These are phyloP conservation scores for Anolis carolinensis DNA, from an alignment of 2,113 vertebrate genomes.

Conservation along the genomic window DNA sequence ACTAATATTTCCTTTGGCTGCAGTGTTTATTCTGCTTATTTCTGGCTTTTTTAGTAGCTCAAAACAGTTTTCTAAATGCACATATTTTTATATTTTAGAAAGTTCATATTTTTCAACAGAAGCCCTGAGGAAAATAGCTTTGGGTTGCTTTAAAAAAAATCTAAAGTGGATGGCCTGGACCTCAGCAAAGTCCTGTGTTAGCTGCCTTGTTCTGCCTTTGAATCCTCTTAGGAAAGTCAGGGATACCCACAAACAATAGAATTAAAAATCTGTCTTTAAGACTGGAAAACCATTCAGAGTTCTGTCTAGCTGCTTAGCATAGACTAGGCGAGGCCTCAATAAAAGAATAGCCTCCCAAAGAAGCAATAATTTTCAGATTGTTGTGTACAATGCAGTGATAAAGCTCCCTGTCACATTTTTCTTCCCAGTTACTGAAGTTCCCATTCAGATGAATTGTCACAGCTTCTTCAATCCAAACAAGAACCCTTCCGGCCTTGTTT, in stretches of 20 bases:
- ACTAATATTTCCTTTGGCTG: neutral
- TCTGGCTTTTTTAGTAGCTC: neutral
- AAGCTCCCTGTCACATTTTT: constrained; percentile 96
- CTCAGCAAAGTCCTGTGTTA: constrained; percentile 52
- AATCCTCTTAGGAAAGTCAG: constrained; percentile 78
- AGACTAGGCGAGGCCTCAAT: constrained; percentile 74
- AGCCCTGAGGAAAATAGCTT: constrained; percentile 12
- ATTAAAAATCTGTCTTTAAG: constrained; percentile 78
- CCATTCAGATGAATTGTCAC: constrained; percentile 88
- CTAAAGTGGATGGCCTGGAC: constrained; percentile 49
- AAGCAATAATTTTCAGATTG: constrained; percentile 85
- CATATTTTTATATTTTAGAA: constrained; percentile 41
- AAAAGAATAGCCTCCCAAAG: constrained; percentile 76
- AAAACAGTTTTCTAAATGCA: constrained; percentile 29
- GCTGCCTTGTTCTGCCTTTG: constrained; percentile 67
- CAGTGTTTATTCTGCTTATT: neutral
- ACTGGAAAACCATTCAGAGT: constrained; percentile 69
- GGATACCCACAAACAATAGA: constrained; percentile 79
- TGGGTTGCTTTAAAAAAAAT: constrained; percentile 50
- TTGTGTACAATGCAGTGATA: constrained; percentile 81
- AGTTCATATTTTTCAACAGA: constrained; percentile 52
- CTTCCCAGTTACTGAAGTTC: constrained; percentile 87
- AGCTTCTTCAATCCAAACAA: constrained; percentile 80
- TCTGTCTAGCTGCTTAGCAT: constrained; percentile 82
- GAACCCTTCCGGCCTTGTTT: constrained; percentile 86